Conservation (phyloP, 2,888 invertebrate species). For the Lochmaea crataegi region DNA sequence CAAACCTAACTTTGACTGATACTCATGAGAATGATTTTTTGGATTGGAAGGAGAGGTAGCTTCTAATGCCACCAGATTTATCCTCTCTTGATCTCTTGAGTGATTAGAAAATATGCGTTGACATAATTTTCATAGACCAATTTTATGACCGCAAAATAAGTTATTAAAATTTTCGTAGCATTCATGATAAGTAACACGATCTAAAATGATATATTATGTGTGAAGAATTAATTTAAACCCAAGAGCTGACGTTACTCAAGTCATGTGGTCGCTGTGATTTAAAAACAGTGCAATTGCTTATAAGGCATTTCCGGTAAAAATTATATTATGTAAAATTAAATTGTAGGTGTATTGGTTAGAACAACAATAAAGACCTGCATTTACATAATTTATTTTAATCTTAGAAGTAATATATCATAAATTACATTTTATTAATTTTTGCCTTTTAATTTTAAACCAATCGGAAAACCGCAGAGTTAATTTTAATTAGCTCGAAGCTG, state of each 20-base stretch:
- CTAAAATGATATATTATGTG: background rate
- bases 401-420: conserved; percentile 1
- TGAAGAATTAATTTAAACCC: background rate
- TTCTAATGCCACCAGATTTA: too few relatives aligned
- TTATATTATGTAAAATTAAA: conserved; percentile 4
- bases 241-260: background rate
- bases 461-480: background rate
- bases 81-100: too few relatives aligned
- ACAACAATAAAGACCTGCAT: background rate
- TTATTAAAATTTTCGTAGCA: too few relatives aligned
- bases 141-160: too few relatives aligned
- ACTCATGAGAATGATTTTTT: too few relatives aligned
- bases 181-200: background rate
- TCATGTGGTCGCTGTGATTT: background rate
- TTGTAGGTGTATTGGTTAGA: conserved; percentile 9
- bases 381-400: conserved; percentile 12
- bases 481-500: background rate
- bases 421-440: background rate
- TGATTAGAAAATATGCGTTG: too few relatives aligned
- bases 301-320: conserved; percentile 19
- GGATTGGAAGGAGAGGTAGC: too few relatives aligned
- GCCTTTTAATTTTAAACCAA: background rate
- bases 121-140: too few relatives aligned
- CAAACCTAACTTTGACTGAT: too few relatives aligned
- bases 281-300: conserved; percentile 7